Conservation (phyloP, 64 coral and sea anemone species). For the Acropora yongei region DNA sequence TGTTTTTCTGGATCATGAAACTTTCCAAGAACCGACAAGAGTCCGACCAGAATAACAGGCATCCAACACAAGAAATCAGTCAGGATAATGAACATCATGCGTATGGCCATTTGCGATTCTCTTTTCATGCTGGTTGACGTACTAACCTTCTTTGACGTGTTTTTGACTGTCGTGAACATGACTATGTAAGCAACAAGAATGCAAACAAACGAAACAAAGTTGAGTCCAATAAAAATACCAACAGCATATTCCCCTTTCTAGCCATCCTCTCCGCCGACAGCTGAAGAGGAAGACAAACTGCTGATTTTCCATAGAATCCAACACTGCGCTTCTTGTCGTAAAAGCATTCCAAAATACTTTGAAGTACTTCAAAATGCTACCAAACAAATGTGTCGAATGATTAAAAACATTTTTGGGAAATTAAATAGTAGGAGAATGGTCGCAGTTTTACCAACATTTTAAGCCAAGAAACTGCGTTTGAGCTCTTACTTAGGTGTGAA, state of each 20-base stretch:
- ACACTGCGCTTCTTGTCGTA: background rate
- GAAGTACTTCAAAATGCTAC: background rate
- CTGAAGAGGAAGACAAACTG: slow-evolving; percentile 31
- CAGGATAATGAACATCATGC: slow-evolving; percentile 46
- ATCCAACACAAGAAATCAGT: slow-evolving; percentile 63
- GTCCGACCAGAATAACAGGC: slow-evolving; percentile 42
- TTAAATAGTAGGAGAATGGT: no score
- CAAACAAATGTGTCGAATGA: no score
- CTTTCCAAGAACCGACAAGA: slow-evolving; percentile 50
- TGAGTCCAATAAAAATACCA: slow-evolving; percentile 32
- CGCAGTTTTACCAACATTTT: no score
- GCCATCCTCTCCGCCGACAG: slow-evolving; percentile 4
- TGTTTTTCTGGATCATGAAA: slow-evolving; percentile 42
- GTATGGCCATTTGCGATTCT: slow-evolving; percentile 22
- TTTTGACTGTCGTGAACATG: background rate
- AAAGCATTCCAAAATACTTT: background rate
- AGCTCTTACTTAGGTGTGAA: no score
- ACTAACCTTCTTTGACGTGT: background rate
- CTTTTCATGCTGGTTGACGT: background rate
- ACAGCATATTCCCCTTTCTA: slow-evolving; percentile 39
- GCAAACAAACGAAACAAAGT: slow-evolving; percentile 25
- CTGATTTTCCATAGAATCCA: slow-evolving; percentile 23
- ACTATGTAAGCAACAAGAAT: slow-evolving; percentile 34
- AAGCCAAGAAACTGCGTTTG: no score
- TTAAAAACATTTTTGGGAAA: no score